Conservation (phyloP, 2,888 invertebrate species). For the Troglohyphantes excavatus region DNA sequence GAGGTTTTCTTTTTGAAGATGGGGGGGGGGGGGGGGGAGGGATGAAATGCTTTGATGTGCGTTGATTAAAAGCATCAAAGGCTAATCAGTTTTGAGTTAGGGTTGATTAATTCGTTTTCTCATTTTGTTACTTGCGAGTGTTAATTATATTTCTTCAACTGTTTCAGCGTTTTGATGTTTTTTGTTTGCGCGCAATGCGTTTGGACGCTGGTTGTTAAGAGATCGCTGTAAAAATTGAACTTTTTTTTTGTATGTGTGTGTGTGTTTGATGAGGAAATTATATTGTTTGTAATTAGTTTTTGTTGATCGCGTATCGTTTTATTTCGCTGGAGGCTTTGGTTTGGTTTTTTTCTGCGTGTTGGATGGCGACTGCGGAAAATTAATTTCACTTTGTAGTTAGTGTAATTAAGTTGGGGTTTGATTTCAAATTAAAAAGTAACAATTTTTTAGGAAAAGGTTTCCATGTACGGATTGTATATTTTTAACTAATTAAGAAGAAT, state of each 20-base stretch:
- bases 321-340: slow-evolving; percentile 1
- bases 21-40: background rate
- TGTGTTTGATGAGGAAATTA: slow-evolving; percentile 1
- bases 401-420: background rate
- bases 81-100: slow-evolving; percentile 72
- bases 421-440: background rate
- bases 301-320: slow-evolving; percentile 12
- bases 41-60: slow-evolving; percentile 19
- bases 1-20: slow-evolving; percentile 28
- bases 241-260: background rate
- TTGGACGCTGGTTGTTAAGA: background rate
- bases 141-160: slow-evolving; percentile 75
- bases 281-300: slow-evolving; percentile 49
- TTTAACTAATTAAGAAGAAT: too few species aligned
- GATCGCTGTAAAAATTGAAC: background rate
- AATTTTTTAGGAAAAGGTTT: background rate
- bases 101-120: slow-evolving; percentile 76
- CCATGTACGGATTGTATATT: background rate
- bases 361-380: slow-evolving; percentile 19
- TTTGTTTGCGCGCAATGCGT: background rate
- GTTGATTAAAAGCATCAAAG: slow-evolving; percentile 77
- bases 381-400: slow-evolving; percentile 33
- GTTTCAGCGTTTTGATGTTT: slow-evolving; percentile 12
- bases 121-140: slow-evolving; percentile 55
- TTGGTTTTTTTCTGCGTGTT: background rate